A percentile compares a stretch with the other conserved stretches of the same genome.
phyloP scores from a whole-genome alignment of 2,888 invertebrate genomes.

The Tipula lateralis region DNA sequence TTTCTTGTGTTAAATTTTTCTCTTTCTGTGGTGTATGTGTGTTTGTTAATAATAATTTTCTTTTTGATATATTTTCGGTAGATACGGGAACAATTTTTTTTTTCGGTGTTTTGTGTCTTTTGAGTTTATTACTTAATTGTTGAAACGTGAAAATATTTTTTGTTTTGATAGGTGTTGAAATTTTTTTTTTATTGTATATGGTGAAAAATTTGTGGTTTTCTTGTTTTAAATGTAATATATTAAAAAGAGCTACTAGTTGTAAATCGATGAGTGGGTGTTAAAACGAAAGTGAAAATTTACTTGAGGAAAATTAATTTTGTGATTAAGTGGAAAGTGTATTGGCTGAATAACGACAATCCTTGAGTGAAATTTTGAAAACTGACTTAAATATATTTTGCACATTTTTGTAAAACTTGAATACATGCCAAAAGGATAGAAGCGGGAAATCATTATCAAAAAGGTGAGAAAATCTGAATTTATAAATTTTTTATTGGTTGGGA shows the following conservation, averaged over 20 bases:
- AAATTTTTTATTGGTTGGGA: neutral
- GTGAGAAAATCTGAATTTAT: neutral
- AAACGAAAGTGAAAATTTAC: neutral
- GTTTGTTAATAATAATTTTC: neutral
- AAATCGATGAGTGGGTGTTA: neutral
- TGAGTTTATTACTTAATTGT: neutral
- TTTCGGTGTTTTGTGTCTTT: neutral
- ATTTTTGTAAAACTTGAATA: neutral
- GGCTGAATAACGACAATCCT: neutral
- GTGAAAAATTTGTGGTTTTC: neutral
- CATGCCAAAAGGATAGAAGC: neutral
- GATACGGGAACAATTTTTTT: neutral
- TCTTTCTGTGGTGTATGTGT: neutral
- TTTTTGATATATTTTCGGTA: neutral
- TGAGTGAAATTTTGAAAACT: neutral
- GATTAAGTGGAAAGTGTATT: neutral
- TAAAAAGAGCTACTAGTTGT: neutral
- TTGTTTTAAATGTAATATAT: neutral
- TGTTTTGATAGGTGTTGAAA: neutral
- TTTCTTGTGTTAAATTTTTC: neutral
- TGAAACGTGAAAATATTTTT: slow-evolving; percentile 1
- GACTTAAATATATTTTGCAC: neutral
- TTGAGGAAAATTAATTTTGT: neutral
- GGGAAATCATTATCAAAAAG: neutral
- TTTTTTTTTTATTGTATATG: neutral